Conservation (phyloP, 2,888 invertebrate species). For the Caenorhabditis wallacei region DNA sequence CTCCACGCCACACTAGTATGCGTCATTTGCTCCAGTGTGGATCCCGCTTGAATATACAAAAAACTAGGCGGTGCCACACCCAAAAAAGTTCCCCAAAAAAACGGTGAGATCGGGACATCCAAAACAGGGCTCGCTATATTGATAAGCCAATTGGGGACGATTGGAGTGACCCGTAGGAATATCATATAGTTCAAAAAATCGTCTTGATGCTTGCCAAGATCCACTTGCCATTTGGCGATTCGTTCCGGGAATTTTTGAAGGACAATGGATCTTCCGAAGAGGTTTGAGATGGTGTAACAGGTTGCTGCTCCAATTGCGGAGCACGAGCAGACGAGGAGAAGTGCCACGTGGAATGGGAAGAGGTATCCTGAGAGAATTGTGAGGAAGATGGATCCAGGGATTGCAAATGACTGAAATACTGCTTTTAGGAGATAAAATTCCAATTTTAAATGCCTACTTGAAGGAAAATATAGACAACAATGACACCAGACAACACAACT, state of each 20-base stretch:
- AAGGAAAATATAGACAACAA: constrained; percentile 94
- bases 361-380: constrained; percentile 97
- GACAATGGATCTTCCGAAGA: constrained; percentile 92
- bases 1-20: constrained; percentile 89
- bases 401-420: constrained; percentile 90
- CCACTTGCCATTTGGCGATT: constrained; percentile 91
- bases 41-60: constrained; percentile 97
- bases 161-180: constrained; percentile 96
- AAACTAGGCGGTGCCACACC: constrained; percentile 98
- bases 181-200: constrained; percentile 96
- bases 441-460: constrained; percentile 86
- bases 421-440: too few species aligned
- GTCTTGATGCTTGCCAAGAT: constrained; percentile 89
- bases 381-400: constrained; percentile 97
- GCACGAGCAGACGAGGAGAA: constrained; percentile 90
- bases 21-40: constrained; percentile 94
- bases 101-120: constrained; percentile 93
- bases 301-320: constrained; percentile 96
- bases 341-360: constrained; percentile 93
- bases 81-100: constrained; percentile 96
- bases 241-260: constrained; percentile 88
- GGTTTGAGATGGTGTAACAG: constrained; percentile 94
- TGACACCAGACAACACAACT: constrained; percentile 90
- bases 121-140: constrained; percentile 97
- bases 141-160: constrained; percentile 99